A percentile compares a stretch with the other conserved stretches of the same genome.
These are phyloP conservation scores for Galerucella pusilla DNA, from an alignment of 2,888 invertebrate species.

Conservation along the genomic window DNA sequence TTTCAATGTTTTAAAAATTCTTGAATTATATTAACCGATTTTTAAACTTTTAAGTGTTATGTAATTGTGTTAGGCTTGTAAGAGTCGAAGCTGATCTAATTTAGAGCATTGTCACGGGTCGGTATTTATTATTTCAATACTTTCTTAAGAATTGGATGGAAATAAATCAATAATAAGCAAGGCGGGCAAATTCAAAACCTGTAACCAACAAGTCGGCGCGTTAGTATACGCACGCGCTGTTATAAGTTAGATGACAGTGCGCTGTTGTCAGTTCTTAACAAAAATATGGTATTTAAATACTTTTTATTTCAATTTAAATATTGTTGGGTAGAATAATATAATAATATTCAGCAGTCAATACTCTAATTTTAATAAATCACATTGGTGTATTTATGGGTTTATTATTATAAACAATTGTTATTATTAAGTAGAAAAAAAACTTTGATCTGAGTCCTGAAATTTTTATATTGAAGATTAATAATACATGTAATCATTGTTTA, in stretches of 20 bases:
- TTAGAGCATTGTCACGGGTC: conserved; percentile 9
- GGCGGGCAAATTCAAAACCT: conserved; percentile 49
- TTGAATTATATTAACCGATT: not conserved
- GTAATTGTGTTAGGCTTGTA: not conserved
- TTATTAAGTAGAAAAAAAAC: too few relatives aligned
- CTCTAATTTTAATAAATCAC: too few relatives aligned
- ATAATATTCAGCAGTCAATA: too few relatives aligned
- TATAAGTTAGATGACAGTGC: not conserved
- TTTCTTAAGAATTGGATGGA: conserved; percentile 30
- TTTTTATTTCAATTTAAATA: not conserved
- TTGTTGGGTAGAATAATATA: too few relatives aligned
- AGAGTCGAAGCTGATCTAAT: not conserved
- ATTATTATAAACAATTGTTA: too few relatives aligned
- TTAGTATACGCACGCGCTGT: conserved; percentile 13
- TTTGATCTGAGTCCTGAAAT: too few relatives aligned
- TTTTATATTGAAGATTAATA: too few relatives aligned
- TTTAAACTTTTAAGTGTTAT: not conserved
- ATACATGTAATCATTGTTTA: too few relatives aligned
- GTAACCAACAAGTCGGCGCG: conserved; percentile 50
- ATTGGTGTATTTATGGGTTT: too few relatives aligned
- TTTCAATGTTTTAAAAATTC: not conserved
- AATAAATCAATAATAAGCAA: conserved; percentile 58
- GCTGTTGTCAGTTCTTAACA: not conserved
- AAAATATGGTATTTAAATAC: not conserved
- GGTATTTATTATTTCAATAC: conserved; percentile 41